Evolutionary conservation across 2,888 invertebrate species (phyloP).

Genomic region (Dyspetes luteomarginatus): DNA sequence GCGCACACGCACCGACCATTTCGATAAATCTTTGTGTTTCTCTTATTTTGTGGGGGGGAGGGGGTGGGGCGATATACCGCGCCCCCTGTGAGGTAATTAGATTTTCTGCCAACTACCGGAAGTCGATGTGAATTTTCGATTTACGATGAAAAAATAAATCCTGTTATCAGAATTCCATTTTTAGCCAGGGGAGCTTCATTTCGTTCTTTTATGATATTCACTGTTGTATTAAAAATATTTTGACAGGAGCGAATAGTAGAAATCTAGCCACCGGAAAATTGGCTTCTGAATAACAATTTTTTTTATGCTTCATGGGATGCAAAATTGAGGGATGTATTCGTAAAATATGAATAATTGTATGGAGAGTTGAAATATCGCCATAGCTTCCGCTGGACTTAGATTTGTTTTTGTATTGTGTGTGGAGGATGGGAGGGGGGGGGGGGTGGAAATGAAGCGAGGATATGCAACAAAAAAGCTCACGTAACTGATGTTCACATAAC

Average conservation of each 20-base stretch:
- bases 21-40: conserved; percentile 17
- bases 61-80: neutral
- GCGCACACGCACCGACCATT: neutral
- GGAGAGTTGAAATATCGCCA: neutral
- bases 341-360: neutral
- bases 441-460: too few relatives aligned
- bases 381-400: neutral
- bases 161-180: neutral
- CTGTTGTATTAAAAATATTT: neutral
- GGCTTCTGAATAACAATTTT: neutral
- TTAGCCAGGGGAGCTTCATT: neutral
- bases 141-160: neutral
- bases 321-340: neutral
- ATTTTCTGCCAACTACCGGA: conserved; percentile 10
- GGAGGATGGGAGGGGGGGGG: too few relatives aligned
- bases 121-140: neutral
- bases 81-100: neutral
- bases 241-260: neutral
- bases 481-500: too few relatives aligned
- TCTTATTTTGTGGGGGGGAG: neutral
- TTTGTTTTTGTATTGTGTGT: too few relatives aligned
- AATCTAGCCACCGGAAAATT: neutral
- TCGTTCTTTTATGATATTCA: neutral
- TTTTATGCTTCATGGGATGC: neutral
- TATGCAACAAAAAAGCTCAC: too few relatives aligned